Base-by-base conservation (phyloP, 2,888 invertebrate species). In the Luperina nickerlii region DNA sequence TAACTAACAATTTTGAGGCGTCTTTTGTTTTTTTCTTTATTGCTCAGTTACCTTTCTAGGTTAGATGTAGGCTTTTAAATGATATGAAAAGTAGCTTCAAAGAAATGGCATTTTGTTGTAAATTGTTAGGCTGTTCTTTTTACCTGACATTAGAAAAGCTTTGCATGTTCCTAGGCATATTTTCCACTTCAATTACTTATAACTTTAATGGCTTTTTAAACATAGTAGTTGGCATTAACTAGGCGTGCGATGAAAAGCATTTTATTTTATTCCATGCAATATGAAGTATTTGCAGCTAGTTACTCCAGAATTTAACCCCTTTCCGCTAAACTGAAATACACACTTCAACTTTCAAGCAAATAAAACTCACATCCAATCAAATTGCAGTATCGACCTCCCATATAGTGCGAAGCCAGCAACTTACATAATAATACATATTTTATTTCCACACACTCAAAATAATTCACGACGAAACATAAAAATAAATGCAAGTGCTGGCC, bases 401-500 rank as follows among this genome's bases (percentile, higher is more conserved):
- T 51, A 42, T 65, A 68, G 57, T 54, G 71, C 62, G 32, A 60
- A 63, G 66, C 60, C 83, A 60, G 66, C 63, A 78, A 75, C 80
- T 76, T 82, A 48, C 74, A 74, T 77, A 81, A 70, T 51, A 80
- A 57, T 75, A 75, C 54, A 68, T 74, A 79, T 75, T 84, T 76
- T 76, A 86, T 86, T 82, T 79, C 62, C 67, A 79, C 80, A 83
- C 42, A 63, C 51, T 70, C 70, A 74, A 74, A 77, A 70, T 75
- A 67, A 82, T 76, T 80, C 73, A 82, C 74, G 63, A 76, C 42
- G 63, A 65, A 78, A 75, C 74, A 54, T 84, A 66, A 81, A 86
- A 38, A 38, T 38, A 38, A 38, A 75, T 74, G 82, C 75, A 74
- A 62, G 66, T 72, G 57, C 65, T 78, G 74, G 60, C 69, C 67